Percentiles rank a stretch among this genome's conserved stretches.
Evolutionary conservation across 2,888 invertebrate species (phyloP).

Genomic region (Sesamia inferens): DNA sequence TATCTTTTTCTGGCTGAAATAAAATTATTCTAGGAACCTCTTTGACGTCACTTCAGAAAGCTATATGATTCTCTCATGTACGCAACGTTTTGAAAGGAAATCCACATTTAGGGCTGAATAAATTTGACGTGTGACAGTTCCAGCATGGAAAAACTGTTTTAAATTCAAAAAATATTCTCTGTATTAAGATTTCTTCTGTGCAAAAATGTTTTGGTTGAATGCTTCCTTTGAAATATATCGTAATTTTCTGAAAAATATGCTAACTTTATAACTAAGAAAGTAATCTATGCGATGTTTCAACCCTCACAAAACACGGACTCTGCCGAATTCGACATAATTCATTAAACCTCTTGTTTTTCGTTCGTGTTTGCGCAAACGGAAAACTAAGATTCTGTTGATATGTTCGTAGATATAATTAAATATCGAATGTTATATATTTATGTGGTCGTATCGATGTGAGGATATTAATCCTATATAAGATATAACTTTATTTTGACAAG

Average conservation of each 20-base stretch:
- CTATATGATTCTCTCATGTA: background rate
- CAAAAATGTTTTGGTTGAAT: too few relatives aligned
- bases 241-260: too few relatives aligned
- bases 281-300: slow-evolving; percentile 52
- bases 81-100: background rate
- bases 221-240: too few relatives aligned
- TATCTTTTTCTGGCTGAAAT: too few relatives aligned
- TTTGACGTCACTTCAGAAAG: background rate
- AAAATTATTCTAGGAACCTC: background rate
- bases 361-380: slow-evolving; percentile 65
- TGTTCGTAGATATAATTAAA: slow-evolving; percentile 62
- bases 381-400: slow-evolving; percentile 55
- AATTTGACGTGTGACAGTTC: too few relatives aligned
- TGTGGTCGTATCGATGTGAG: slow-evolving; percentile 25
- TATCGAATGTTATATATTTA: slow-evolving; percentile 42
- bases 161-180: too few relatives aligned
- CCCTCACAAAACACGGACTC: slow-evolving; percentile 51
- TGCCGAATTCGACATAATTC: slow-evolving; percentile 74
- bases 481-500: too few relatives aligned
- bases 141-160: too few relatives aligned
- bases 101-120: too few relatives aligned
- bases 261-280: slow-evolving; percentile 1
- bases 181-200: too few relatives aligned
- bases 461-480: slow-evolving; percentile 48
- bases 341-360: slow-evolving; percentile 81